phyloP scores from a whole-genome alignment of 2,888 invertebrate genomes.

The Zonitis immaculata region DNA sequence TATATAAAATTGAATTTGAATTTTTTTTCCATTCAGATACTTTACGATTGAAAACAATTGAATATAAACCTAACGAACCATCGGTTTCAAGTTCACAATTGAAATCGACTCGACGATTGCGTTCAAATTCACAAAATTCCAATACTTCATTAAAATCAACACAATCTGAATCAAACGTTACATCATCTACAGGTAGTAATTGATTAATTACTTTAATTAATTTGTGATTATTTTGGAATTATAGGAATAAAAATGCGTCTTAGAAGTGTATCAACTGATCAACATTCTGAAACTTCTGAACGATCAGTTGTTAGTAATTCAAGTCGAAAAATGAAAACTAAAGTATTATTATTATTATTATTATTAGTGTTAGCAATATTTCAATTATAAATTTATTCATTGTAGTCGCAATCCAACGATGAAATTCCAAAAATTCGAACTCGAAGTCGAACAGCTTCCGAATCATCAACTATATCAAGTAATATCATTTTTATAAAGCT shows the following conservation, averaged over 20 bases:
- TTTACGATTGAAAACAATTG: not conserved
- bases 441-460: not conserved
- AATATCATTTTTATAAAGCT: not conserved
- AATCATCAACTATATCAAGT: not conserved
- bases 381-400: not conserved
- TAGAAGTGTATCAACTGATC: not conserved
- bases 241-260: not conserved
- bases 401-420: too few relatives aligned
- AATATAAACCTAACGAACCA: not conserved
- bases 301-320: not conserved
- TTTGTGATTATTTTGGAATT: not conserved
- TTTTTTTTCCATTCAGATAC: not conserved
- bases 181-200: not conserved
- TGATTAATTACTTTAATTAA: not conserved
- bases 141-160: not conserved
- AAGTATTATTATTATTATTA: not conserved
- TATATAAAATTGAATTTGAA: not conserved
- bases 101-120: not conserved
- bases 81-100: not conserved
- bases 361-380: not conserved
- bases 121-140: not conserved
- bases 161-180: not conserved
- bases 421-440: not conserved
- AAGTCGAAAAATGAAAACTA: not conserved
- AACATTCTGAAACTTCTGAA: not conserved